phyloP scores from a whole-genome alignment of 2,888 invertebrate genomes.

The Agrotis segetum region DNA sequence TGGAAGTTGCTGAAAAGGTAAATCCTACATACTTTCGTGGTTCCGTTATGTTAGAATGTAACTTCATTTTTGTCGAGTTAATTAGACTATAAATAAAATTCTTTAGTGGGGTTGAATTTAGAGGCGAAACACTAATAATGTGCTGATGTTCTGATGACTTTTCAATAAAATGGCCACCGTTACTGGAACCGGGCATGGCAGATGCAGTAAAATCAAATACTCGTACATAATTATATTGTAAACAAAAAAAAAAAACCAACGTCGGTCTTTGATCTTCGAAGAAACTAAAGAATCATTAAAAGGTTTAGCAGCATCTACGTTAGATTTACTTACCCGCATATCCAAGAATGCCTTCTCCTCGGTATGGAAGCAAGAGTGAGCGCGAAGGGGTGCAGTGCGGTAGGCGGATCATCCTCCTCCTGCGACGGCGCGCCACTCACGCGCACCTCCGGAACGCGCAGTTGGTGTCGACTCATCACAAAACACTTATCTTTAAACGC shows the following conservation, averaged over 20 bases:
- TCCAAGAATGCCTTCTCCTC: constrained; percentile 94
- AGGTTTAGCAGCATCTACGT: constrained; percentile 9
- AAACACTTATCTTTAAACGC: constrained; percentile 81
- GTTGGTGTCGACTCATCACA: constrained; percentile 88
- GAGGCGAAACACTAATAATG: too few species aligned
- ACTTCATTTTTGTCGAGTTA: neutral
- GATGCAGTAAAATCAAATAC: too few species aligned
- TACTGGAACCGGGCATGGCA: neutral
- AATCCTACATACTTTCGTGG: neutral
- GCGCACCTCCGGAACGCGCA: constrained; percentile 93
- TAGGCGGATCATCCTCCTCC: constrained; percentile 86
- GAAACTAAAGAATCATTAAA: neutral
- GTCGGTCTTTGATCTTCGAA: neutral
- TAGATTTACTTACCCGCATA: constrained; percentile 92
- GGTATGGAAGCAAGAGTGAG: constrained; percentile 91
- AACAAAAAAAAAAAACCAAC: neutral
- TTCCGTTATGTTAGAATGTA: neutral
- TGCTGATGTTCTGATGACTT: neutral
- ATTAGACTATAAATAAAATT: constrained; percentile 5
- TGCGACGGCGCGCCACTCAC: constrained; percentile 90
- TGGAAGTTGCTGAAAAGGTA: constrained; percentile 13
- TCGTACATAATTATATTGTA: neutral
- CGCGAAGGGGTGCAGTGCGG: constrained; percentile 84
- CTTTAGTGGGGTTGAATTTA: neutral
- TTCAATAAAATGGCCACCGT: neutral